Evolutionary conservation across 2,113 vertebrate genomes (phyloP), one percentile per base, ranked within the genome.

Genomic region (Aptenodytes patagonicus): DNA sequence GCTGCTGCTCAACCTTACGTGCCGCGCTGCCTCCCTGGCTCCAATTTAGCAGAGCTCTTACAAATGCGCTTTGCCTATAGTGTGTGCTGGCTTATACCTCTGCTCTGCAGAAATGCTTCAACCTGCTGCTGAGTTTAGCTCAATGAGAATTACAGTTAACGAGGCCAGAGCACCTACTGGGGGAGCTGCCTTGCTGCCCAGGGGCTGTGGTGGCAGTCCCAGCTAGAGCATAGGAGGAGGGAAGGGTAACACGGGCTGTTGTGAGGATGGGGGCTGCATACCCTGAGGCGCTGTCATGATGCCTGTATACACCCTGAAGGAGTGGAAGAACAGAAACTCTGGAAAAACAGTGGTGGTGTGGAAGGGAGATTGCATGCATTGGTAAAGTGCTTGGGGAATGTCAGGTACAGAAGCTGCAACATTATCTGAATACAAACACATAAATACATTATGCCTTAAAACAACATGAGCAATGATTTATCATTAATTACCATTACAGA

Each of bases 1-100:
- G 46, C 60, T 77, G 28, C 57, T 61, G n/a, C 44, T 11, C 0
- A 3, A 25, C 36, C 38, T 83, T 25, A 18, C 0, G 1, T 4
- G 26, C 25, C 1, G 6, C 0, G 2, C 34, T 44, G 55, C 49
- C 25, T 46, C 10, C 17, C 6, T 21, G 54, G 51, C 64, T 66
- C 3, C 0, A 1, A 9, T 72, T 69, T 66, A 83, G 44, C 70
- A 77, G 75, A 75, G 24, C 9, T 51, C 58, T 70, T 1, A 7
- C 7, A n/a, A 34, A 7, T 11, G 31, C 57, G 17, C 46, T 66
- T 73, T 76, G 46, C 58, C 38, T 65, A 6, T 25, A 32, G 18
- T 0, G 3, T 20, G 9, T 49, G 52, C 32, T 55, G 22, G 24
- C 10, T n/a, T 36, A 10, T 14, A n/a, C 25, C 34, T 62, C n/a